These are phyloP conservation scores for Montipora efflorescens DNA, from an alignment of 64 coral and sea anemone genomes.

Conservation along the genomic window DNA sequence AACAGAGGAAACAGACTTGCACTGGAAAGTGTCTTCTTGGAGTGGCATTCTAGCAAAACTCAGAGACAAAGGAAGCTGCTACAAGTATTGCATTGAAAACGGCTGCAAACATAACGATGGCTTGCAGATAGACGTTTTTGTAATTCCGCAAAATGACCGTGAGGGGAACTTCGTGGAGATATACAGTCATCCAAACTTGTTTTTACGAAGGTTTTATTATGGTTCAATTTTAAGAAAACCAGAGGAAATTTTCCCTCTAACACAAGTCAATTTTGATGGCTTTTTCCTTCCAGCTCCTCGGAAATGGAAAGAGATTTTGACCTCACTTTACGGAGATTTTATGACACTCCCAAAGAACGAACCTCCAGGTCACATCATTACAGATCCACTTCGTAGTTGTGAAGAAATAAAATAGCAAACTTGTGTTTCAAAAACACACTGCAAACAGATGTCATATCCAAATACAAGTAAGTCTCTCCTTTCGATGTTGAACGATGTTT, in stretches of 20 bases:
- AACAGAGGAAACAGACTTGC: background rate
- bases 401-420: background rate
- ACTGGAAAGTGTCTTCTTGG: background rate
- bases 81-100: background rate
- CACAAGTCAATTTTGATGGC: conserved; percentile 60
- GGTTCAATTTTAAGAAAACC: background rate
- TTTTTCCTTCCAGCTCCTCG: conserved; percentile 53
- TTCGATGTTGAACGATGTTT: no score
- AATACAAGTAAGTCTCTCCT: no score
- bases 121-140: conserved; percentile 39
- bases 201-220: background rate
- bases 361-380: background rate
- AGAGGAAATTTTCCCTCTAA: conserved; percentile 28
- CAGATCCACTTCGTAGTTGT: conserved; percentile 41
- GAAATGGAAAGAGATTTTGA: conserved; percentile 58
- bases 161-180: conserved; percentile 11
- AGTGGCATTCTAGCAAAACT: conserved; percentile 17
- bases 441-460: no score
- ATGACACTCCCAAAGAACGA: background rate
- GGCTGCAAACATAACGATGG: conserved; percentile 43
- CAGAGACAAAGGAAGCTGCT: conserved; percentile 40
- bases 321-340: conserved; percentile 48
- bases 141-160: conserved; percentile 23
- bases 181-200: background rate
- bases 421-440: no score